Evolutionary conservation across 2,113 vertebrate genomes (phyloP), one percentile per base, ranked within the genome.

Genomic region (Cheirogaleus medius): DNA sequence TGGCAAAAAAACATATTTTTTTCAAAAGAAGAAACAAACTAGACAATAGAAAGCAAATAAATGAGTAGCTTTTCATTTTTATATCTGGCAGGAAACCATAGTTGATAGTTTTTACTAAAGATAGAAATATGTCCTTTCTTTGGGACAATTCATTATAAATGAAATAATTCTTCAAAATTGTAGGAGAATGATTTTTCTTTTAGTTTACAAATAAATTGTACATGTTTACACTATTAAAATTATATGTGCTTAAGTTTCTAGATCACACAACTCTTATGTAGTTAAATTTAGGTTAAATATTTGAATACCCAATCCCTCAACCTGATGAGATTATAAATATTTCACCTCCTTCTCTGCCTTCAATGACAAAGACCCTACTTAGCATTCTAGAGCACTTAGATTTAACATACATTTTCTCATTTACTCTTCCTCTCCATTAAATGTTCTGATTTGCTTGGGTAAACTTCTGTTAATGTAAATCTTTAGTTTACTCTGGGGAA

Each of bases 371-470:
- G 25, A 60, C 8, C 60, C 68, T 5, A 86, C 17, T 87, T 42
- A 83, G n/a, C 58, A 69, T 39, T 71, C 60, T 71, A 44, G 7
- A 60, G 44, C 81, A 73, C 44, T 10, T 90, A 20, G 15, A 17
- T 86, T 90, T 54, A 54, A 54, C 52, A 54, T 18, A 68, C 8
- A 86, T 86, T 81, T 90, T 68, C 39, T 93, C 56, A 60, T 71
- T 92, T 85, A 92, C 47, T 56, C 42, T 20, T 90, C 63, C 44
- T 84, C 42, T 34, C 8, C 47, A 80, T 52, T 87, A 66, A 89
- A 73, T 89, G 54, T 80, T 89, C 44, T 95, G n/a, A 88, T 92
- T 64, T 91, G 54, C 80, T n/a, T 84, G 60, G 39, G n/a, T 54
- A 44, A 84, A 77, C 5, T 86, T 60, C 76, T 82, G 49, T 52